phyloP scores from a whole-genome alignment of 2,888 invertebrate species.

The Drosophila acutilabella region DNA sequence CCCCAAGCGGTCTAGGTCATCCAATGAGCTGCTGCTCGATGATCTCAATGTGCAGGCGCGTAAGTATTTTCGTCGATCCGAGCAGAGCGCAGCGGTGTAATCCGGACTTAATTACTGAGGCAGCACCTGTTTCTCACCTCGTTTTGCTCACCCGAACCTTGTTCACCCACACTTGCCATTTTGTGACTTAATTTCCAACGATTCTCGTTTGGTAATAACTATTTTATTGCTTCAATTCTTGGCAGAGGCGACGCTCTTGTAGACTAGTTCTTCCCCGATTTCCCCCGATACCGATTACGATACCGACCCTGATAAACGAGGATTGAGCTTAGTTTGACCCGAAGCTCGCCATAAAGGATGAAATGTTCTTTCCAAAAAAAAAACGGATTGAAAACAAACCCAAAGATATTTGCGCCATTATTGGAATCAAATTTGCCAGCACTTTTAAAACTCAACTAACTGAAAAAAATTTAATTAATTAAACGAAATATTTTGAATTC shows the following conservation, averaged over 20 bases:
- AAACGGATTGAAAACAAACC: slow-evolving; percentile 32
- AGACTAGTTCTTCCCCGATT: slow-evolving; percentile 48
- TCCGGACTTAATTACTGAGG: slow-evolving; percentile 6
- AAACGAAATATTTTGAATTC: slow-evolving; percentile 23
- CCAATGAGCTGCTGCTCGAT: slow-evolving; percentile 81
- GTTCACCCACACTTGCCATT: slow-evolving; percentile 26
- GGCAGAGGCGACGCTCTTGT: slow-evolving; percentile 72
- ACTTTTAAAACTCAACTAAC: slow-evolving; percentile 41
- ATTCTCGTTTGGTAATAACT: slow-evolving; percentile 31
- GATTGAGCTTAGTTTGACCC: slow-evolving; percentile 54
- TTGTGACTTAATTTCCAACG: slow-evolving; percentile 25
- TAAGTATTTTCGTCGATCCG: slow-evolving; percentile 76
- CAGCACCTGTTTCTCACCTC: slow-evolving; percentile 33
- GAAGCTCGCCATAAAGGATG: slow-evolving; percentile 58
- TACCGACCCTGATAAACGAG: slow-evolving; percentile 28
- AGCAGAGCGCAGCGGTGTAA: slow-evolving; percentile 70
- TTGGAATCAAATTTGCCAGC: slow-evolving; percentile 51
- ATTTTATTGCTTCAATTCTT: slow-evolving; percentile 48
- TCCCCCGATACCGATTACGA: slow-evolving; percentile 29
- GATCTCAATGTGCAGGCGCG: slow-evolving; percentile 80
- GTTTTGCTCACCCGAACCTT: slow-evolving; percentile 39
- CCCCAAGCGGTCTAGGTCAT: slow-evolving; percentile 81
- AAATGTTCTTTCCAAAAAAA: slow-evolving; percentile 13
- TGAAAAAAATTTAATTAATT: slow-evolving; percentile 23
- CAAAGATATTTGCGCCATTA: slow-evolving; percentile 70